Evolutionary conservation across 2,113 vertebrate species (phyloP).

Genomic region (Chionis minor): DNA sequence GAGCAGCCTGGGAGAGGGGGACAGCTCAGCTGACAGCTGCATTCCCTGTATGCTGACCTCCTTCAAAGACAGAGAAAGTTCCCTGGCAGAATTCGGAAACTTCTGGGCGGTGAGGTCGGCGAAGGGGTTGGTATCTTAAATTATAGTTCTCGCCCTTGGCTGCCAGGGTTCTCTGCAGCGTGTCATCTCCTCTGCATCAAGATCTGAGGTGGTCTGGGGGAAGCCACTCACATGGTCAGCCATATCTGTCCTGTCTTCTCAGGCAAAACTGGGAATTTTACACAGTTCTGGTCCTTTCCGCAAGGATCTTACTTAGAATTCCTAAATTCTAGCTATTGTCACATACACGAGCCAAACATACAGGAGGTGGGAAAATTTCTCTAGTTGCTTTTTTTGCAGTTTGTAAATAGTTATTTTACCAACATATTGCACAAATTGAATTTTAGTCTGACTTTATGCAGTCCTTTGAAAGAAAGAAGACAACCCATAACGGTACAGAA

Average conservation of each 20-base stretch:
- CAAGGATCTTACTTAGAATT: neutral
- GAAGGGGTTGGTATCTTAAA: neutral
- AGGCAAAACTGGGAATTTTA: neutral
- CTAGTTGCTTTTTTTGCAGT: neutral
- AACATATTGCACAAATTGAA: neutral
- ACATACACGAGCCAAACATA: neutral
- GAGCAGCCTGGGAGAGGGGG: fast-evolving
- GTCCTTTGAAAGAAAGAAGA: neutral
- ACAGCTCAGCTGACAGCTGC: neutral
- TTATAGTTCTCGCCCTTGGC: neutral
- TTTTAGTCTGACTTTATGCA: neutral
- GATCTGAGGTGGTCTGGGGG: neutral
- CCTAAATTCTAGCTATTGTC: neutral
- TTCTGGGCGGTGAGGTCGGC: neutral
- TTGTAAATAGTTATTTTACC: neutral
- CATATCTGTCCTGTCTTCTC: neutral
- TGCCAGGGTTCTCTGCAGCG: neutral
- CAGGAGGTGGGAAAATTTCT: neutral
- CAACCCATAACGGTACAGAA: neutral
- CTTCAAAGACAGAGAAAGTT: neutral
- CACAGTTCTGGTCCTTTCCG: neutral
- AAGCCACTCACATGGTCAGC: neutral
- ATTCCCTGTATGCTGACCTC: fast-evolving
- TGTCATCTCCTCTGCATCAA: neutral
- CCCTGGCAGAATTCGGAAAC: neutral